A percentile compares a stretch with the other conserved stretches of the same genome.
These are phyloP conservation scores for Dendrocopos noguchii DNA, from an alignment of 2,113 vertebrate species.

Conservation along the genomic window DNA sequence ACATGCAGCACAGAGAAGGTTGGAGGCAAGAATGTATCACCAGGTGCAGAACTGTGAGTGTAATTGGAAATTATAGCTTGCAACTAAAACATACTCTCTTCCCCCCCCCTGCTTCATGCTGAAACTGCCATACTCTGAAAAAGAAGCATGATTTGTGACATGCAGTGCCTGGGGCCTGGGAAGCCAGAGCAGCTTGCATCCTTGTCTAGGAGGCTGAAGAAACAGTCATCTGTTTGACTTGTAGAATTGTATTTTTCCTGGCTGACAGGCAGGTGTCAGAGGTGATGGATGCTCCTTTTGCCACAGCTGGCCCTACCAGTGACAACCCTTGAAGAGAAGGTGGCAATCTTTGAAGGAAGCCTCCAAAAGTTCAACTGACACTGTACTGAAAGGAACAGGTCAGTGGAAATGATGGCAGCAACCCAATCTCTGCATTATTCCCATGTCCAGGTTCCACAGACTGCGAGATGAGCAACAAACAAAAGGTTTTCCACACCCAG, in stretches of 20 bases:
- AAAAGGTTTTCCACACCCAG: not conserved
- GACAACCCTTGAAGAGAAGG: not conserved
- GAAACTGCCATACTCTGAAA: not conserved
- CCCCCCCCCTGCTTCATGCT: not conserved
- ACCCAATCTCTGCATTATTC: rapidly evolving
- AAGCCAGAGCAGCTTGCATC: not conserved
- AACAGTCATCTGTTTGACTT: not conserved
- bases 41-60: conserved; percentile 36
- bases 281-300: not conserved
- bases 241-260: not conserved
- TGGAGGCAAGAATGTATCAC: conserved; percentile 31
- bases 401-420: not conserved
- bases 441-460: rapidly evolving
- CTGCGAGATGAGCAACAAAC: not conserved
- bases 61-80: conserved; percentile 26
- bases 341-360: not conserved
- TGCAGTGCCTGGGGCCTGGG: not conserved
- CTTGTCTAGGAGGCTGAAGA: not conserved
- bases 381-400: not conserved
- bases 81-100: not conserved
- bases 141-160: conserved; percentile 18
- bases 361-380: not conserved
- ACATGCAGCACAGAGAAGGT: not conserved
- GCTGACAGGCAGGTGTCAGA: not conserved
- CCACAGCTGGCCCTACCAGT: not conserved